Percentiles rank a stretch among this genome's conserved stretches.
phyloP scores from a whole-genome alignment of 2,113 vertebrate species.

The Brachypodius melanocephalos region DNA sequence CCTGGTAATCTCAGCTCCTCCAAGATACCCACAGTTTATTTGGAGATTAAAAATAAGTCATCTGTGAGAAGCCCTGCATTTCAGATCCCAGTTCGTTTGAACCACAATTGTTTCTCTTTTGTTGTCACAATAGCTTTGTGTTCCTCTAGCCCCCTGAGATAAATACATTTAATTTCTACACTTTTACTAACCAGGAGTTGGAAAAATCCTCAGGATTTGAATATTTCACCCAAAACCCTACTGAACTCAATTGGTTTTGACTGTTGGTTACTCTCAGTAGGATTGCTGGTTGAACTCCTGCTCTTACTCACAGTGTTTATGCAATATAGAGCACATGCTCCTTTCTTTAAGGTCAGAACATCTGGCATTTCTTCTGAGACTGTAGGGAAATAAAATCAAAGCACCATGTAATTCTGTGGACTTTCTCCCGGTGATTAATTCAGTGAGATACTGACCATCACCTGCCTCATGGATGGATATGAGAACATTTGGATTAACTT shows the following conservation, averaged over 20 bases:
- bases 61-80: neutral
- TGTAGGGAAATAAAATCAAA: neutral
- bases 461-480: neutral
- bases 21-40: neutral
- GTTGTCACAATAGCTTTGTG: neutral
- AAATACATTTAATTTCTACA: neutral
- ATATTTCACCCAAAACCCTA: neutral
- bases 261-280: neutral
- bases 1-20: neutral
- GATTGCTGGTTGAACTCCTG: neutral
- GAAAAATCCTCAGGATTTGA: neutral
- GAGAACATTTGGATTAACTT: neutral
- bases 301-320: fast-evolving
- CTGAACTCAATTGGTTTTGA: neutral
- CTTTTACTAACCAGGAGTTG: neutral
- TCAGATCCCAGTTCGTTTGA: neutral
- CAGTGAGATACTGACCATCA: neutral
- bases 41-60: neutral
- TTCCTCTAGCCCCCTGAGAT: neutral
- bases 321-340: neutral
- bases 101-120: neutral
- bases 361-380: neutral
- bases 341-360: neutral
- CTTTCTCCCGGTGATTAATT: neutral
- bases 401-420: neutral